phyloP scores from a whole-genome alignment of 1,140 invertebrate species.

The Mactra quadrangularis region DNA sequence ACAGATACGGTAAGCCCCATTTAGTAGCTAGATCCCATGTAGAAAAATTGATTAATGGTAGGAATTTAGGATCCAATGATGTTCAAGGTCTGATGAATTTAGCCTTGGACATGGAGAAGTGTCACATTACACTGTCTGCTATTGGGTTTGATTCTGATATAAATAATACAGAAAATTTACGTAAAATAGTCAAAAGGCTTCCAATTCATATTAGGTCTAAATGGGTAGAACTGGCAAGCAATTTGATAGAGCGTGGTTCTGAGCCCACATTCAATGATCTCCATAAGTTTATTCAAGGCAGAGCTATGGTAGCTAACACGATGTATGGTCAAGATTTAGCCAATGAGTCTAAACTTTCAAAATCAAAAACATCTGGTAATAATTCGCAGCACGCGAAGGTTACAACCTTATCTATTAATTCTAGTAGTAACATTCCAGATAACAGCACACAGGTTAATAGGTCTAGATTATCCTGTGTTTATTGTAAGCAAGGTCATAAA shows the following conservation, averaged over 20 bases:
- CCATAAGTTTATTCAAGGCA: not conserved
- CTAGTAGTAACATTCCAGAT: not conserved
- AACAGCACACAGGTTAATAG: not conserved
- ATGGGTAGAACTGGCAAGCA: slow-evolving; percentile 17
- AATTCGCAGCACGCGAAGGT: not conserved
- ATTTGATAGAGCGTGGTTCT: not conserved
- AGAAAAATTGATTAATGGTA: slow-evolving; percentile 5
- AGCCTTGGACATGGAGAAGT: slow-evolving; percentile 19
- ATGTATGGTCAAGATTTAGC: slow-evolving; percentile 38
- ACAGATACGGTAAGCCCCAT: slow-evolving; percentile 5
- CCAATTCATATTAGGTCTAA: slow-evolving; percentile 21
- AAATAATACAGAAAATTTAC: slow-evolving; percentile 20
- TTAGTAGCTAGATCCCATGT: slow-evolving; percentile 24
- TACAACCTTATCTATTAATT: not conserved
- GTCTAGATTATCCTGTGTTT: slow-evolving; percentile 29
- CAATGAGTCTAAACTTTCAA: slow-evolving; percentile 6
- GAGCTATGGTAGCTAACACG: slow-evolving; percentile 14
- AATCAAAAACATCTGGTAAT: not conserved
- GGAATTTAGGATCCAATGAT: not conserved
- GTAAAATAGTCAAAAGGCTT: slow-evolving; percentile 8
- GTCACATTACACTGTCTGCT: slow-evolving; percentile 3
- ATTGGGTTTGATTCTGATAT: slow-evolving; percentile 28
- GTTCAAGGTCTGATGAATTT: slow-evolving; percentile 29
- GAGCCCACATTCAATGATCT: slow-evolving; percentile 19
- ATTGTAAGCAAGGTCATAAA: slow-evolving; percentile 11